A percentile compares a stretch with the other conserved stretches of the same genome.
Conservation (phyloP, 2,888 invertebrate species). For the Drosophila hamatofila region DNA sequence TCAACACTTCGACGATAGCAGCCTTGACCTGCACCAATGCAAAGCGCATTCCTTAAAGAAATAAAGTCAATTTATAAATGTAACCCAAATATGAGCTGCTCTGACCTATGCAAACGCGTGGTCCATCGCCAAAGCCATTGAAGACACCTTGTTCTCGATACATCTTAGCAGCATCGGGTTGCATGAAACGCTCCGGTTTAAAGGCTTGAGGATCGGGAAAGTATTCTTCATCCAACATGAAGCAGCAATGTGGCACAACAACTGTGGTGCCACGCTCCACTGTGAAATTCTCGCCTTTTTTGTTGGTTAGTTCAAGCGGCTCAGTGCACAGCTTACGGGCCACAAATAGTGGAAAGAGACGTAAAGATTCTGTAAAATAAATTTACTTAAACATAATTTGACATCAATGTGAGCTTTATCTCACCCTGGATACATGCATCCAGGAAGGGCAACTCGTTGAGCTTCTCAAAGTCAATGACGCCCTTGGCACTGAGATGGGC, state of each 20-base stretch:
- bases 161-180: constrained; percentile 1
- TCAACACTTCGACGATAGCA: not conserved
- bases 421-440: constrained; percentile 83
- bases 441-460: constrained; percentile 79
- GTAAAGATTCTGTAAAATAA: constrained; percentile 68
- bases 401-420: not conserved
- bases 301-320: constrained; percentile 66
- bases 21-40: not conserved
- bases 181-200: constrained; percentile 5
- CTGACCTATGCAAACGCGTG: constrained; percentile 1
- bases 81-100: too few relatives aligned
- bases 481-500: constrained; percentile 49
- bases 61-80: not conserved
- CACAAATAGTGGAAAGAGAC: constrained; percentile 74
- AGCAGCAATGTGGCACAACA: not conserved
- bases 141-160: constrained; percentile 3
- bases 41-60: not conserved
- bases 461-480: constrained; percentile 74
- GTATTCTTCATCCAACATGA: not conserved
- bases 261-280: constrained; percentile 63
- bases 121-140: constrained; percentile 4
- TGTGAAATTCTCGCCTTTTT: constrained; percentile 66
- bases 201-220: not conserved
- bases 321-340: constrained; percentile 79
- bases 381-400: not conserved